Evolutionary conservation across 2,113 vertebrate species (phyloP).

Genomic region (Notechis scutatus): DNA sequence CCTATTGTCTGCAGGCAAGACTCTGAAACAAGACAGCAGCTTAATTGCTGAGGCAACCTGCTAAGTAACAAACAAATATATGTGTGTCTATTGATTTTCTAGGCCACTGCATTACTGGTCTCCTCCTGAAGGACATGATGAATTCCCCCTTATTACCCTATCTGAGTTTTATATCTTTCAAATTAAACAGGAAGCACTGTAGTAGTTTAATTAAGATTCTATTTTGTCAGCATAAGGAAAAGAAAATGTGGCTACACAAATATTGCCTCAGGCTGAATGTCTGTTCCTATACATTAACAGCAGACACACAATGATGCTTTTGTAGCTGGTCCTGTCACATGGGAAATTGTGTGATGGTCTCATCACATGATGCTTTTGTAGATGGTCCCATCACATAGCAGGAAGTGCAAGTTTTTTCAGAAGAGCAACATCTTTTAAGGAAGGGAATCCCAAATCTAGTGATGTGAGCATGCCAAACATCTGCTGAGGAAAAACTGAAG

Average conservation of each 20-base stretch:
- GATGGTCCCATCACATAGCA: too few species aligned
- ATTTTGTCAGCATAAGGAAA: conserved; percentile 32
- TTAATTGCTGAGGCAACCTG: conserved; percentile 24
- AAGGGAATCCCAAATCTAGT: background rate
- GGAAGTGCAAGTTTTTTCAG: background rate
- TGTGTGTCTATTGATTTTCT: conserved; percentile 44
- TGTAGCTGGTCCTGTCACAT: too few species aligned
- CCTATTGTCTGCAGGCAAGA: background rate
- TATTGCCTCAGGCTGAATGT: background rate
- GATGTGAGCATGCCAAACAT: background rate
- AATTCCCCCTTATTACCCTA: conserved; percentile 51
- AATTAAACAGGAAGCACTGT: conserved; percentile 49
- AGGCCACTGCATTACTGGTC: conserved; percentile 23
- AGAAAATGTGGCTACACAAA: background rate
- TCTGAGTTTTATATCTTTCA: conserved; percentile 54
- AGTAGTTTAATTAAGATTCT: conserved; percentile 62
- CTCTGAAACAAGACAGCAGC: background rate
- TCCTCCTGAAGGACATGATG: conserved; percentile 37
- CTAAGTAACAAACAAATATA: conserved; percentile 7
- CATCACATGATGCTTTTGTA: background rate
- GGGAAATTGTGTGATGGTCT: too few species aligned
- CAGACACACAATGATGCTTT: background rate
- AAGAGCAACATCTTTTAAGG: background rate
- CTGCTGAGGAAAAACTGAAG: background rate
- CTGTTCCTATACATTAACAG: background rate